These are phyloP conservation scores for Crotalus adamanteus DNA, from an alignment of 2,797 vertebrate species.

Conservation along the genomic window DNA sequence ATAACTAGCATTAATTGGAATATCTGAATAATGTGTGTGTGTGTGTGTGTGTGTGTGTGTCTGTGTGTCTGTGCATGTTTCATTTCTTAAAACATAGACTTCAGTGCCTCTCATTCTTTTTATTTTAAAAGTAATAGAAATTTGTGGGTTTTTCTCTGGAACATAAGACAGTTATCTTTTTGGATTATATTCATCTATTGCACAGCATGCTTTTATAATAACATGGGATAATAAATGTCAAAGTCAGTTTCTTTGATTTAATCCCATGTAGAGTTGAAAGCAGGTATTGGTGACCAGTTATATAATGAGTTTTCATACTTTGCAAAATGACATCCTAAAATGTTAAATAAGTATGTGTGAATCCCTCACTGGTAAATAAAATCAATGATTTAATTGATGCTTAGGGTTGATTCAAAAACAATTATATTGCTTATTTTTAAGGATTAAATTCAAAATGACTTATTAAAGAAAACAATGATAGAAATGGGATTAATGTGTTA, in stretches of 20 bases:
- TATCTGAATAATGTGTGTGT: not conserved
- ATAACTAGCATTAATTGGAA: not conserved
- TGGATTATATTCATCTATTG: not conserved
- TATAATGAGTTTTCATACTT: not conserved
- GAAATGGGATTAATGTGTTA: not conserved
- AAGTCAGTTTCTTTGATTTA: constrained; percentile 9
- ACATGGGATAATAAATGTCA: not conserved
- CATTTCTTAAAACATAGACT: not conserved
- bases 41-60: not conserved
- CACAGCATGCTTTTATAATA: not conserved
- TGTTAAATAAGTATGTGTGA: not conserved
- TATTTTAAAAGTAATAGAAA: not conserved
- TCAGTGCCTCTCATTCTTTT: not conserved
- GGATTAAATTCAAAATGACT: not conserved
- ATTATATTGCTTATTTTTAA: not conserved
- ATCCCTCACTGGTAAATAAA: not conserved
- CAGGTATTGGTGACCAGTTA: not conserved
- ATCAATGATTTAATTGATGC: not conserved
- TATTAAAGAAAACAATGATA: not conserved
- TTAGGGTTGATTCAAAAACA: not conserved
- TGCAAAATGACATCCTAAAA: not conserved
- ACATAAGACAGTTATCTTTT: not conserved
- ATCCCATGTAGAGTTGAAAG: not conserved
- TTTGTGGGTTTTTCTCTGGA: not conserved
- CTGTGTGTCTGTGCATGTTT: not conserved